phyloP scores from a whole-genome alignment of 2,113 vertebrate genomes.

The Suricata suricatta region DNA sequence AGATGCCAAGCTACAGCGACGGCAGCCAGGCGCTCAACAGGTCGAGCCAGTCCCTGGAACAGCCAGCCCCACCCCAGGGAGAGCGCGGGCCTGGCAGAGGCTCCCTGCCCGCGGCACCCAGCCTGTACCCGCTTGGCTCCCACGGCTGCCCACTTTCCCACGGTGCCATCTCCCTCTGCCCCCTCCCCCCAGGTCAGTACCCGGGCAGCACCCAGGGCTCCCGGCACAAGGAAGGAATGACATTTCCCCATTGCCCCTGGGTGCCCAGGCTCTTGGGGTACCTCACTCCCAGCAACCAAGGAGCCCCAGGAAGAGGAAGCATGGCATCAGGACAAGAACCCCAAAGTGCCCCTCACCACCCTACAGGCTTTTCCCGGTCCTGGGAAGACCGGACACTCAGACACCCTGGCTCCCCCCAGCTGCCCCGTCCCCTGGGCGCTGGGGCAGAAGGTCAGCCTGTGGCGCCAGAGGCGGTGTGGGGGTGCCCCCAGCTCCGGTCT shows the following conservation, averaged over 20 bases:
- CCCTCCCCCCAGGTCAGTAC: slow-evolving; percentile 47
- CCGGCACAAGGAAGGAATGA: slow-evolving; percentile 42
- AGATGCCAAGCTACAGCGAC: slow-evolving; percentile 48
- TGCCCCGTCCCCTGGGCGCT: neutral
- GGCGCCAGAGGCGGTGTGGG: slow-evolving; percentile 1
- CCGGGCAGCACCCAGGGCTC: slow-evolving; percentile 45
- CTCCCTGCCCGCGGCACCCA: slow-evolving; percentile 74
- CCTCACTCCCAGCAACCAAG: neutral
- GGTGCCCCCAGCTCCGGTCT: neutral
- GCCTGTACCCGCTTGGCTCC: slow-evolving; percentile 71
- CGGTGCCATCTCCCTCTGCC: slow-evolving; percentile 61
- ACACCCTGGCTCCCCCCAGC: slow-evolving; percentile 13
- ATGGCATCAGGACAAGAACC: neutral
- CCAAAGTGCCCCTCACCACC: neutral
- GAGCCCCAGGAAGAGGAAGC: neutral
- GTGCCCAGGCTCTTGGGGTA: slow-evolving; percentile 20
- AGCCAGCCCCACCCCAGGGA: slow-evolving; percentile 76
- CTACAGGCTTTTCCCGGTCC: neutral
- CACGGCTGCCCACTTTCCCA: slow-evolving; percentile 80
- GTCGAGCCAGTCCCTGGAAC: slow-evolving; percentile 78
- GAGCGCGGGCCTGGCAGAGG: slow-evolving; percentile 73
- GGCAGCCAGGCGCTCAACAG: slow-evolving; percentile 75
- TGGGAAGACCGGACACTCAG: slow-evolving; percentile 22
- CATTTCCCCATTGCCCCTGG: slow-evolving; percentile 19
- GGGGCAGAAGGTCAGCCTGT: slow-evolving; percentile 15